Conservation (phyloP, 2,797 vertebrate genomes). For the Tiaroga cobitis region DNA sequence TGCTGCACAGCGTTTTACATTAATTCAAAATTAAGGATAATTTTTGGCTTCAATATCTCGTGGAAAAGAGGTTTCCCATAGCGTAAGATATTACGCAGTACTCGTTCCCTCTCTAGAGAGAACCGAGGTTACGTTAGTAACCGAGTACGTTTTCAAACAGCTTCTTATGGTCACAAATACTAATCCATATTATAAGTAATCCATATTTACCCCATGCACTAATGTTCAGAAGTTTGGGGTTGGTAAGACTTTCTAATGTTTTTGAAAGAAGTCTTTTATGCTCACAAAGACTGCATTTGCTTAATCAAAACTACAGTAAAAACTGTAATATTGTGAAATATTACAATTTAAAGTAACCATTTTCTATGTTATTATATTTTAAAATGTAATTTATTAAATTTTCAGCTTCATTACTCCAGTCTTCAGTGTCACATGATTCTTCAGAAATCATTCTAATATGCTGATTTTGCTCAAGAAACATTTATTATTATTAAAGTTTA, state of each 20-base stretch:
- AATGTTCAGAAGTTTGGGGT: background rate
- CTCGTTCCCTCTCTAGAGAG: too few species aligned
- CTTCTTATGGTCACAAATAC: background rate
- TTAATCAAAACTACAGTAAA: background rate
- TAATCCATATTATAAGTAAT: background rate
- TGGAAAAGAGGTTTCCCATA: too few species aligned
- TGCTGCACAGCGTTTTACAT: too few species aligned
- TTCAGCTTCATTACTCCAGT: background rate
- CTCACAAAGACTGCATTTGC: background rate
- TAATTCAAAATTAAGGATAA: too few species aligned
- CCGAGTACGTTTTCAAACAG: too few species aligned
- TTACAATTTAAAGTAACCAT: background rate
- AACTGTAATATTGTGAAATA: background rate
- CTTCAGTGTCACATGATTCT: background rate
- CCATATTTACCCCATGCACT: background rate
- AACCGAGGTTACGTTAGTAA: too few species aligned
- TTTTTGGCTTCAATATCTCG: too few species aligned
- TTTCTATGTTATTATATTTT: background rate
- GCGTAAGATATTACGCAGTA: too few species aligned
- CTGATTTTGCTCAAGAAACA: background rate
- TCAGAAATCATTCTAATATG: background rate
- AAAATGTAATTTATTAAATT: background rate
- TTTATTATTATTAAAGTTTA: background rate
- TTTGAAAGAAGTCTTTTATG: background rate
- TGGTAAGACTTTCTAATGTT: too few species aligned